phyloP scores from a whole-genome alignment of 1,140 invertebrate species.

The Drosophila yakuba region DNA sequence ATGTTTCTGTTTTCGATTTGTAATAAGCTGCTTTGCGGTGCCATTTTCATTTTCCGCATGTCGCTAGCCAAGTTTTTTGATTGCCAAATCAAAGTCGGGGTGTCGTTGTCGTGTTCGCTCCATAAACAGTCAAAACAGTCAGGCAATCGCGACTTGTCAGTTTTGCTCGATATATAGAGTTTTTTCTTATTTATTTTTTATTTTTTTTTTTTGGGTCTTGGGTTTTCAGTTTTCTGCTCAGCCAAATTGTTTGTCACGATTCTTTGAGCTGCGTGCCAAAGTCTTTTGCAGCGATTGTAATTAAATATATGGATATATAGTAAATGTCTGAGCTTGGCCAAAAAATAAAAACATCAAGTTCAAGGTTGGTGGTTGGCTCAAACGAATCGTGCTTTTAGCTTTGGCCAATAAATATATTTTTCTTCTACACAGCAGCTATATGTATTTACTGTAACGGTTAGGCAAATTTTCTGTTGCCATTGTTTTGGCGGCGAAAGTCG shows the following conservation, averaged over 20 bases:
- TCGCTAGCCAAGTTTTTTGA: slow-evolving; percentile 39
- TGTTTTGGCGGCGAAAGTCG: slow-evolving; percentile 35
- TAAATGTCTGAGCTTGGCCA: slow-evolving; percentile 14
- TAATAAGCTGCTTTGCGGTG: slow-evolving; percentile 40
- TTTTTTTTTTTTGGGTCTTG: not conserved
- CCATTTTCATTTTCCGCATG: slow-evolving; percentile 46
- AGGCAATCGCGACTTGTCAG: slow-evolving; percentile 27
- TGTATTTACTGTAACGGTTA: slow-evolving; percentile 19
- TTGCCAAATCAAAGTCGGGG: slow-evolving; percentile 53
- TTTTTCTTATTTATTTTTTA: not conserved
- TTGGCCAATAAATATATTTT: not conserved
- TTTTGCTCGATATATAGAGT: slow-evolving; percentile 21
- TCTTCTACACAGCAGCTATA: not conserved
- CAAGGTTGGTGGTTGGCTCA: slow-evolving; percentile 61
- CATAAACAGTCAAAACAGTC: slow-evolving; percentile 54
- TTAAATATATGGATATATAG: slow-evolving; percentile 47
- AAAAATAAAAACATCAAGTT: slow-evolving; percentile 51
- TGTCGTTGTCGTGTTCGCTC: slow-evolving; percentile 49
- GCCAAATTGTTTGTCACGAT: slow-evolving; percentile 73
- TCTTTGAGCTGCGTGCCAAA: slow-evolving; percentile 61
- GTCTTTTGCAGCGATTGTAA: slow-evolving; percentile 41
- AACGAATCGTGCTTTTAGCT: slow-evolving; percentile 21
- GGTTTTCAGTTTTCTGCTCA: slow-evolving; percentile 22
- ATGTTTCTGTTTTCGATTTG: slow-evolving; percentile 28
- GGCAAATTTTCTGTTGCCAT: slow-evolving; percentile 31